These are phyloP conservation scores for Campaea margaritaria DNA, from an alignment of 2,888 invertebrate genomes.

Conservation along the genomic window DNA sequence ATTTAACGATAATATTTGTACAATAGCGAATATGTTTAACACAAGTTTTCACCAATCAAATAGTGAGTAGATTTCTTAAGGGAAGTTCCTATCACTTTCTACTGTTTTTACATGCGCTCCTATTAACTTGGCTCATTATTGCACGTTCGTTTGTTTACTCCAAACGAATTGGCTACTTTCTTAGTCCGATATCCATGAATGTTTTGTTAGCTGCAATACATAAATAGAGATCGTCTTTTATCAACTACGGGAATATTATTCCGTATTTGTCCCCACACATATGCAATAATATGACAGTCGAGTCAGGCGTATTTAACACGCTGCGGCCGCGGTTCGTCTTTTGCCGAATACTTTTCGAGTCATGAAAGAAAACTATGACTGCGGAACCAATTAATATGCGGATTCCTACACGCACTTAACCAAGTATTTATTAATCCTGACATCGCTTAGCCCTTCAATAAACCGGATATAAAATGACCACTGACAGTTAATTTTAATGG, in stretches of 20 bases:
- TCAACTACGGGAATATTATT: slow-evolving; percentile 10
- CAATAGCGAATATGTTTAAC: slow-evolving; percentile 31
- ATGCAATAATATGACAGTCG: too few species aligned
- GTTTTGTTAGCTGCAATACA: too few species aligned
- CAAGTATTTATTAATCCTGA: slow-evolving; percentile 51
- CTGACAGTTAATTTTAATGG: slow-evolving; percentile 69
- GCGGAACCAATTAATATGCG: too few species aligned
- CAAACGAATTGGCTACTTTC: neutral
- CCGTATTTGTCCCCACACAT: slow-evolving; percentile 21
- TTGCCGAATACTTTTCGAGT: too few species aligned
- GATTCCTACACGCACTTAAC: too few species aligned
- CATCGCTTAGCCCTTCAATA: slow-evolving; percentile 48
- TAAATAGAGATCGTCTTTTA: slow-evolving; percentile 5
- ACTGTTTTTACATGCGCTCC: neutral
- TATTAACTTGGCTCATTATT: slow-evolving; percentile 17
- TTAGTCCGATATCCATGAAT: slow-evolving; percentile 6
- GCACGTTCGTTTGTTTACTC: slow-evolving; percentile 9
- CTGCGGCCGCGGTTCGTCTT: too few species aligned
- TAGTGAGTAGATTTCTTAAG: neutral
- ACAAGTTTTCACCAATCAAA: neutral
- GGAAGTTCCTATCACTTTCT: slow-evolving; percentile 1
- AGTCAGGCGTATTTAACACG: too few species aligned
- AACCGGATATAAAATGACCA: slow-evolving; percentile 69
- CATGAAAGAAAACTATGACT: too few species aligned
- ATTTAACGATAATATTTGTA: slow-evolving; percentile 56